Conservation (phyloP, 2,888 invertebrate genomes). For the Brachyopa scutellaris region DNA sequence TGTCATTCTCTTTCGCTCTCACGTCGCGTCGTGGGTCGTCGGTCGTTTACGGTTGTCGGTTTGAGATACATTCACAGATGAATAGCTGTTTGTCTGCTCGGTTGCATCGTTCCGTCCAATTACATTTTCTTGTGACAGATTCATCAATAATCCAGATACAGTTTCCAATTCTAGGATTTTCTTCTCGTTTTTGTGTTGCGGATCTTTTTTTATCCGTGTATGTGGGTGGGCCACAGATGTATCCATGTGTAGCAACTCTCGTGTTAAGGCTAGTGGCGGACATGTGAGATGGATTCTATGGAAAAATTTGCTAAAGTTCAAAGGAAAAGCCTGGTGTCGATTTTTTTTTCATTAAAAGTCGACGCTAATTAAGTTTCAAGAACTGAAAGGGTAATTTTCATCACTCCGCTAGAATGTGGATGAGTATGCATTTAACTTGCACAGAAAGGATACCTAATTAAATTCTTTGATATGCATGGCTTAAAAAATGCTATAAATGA, state of each 20-base stretch:
- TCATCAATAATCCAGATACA: slow-evolving; percentile 74
- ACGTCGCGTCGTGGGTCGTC: slow-evolving; percentile 52
- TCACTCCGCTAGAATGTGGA: too few species aligned
- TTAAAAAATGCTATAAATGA: too few species aligned
- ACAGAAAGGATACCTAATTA: too few species aligned
- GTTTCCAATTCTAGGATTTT: slow-evolving; percentile 67
- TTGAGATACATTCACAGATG: slow-evolving; percentile 73
- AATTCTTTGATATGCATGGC: too few species aligned
- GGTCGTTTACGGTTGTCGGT: too few species aligned
- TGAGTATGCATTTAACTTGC: too few species aligned
- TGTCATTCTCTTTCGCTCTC: slow-evolving; percentile 45
- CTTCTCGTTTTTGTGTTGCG: slow-evolving; percentile 9
- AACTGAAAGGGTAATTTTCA: too few species aligned
- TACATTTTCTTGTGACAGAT: slow-evolving; percentile 74
- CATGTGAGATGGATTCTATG: slow-evolving; percentile 41
- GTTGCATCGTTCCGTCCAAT: slow-evolving; percentile 74
- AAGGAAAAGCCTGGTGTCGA: slow-evolving; percentile 19
- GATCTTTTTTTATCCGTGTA: neutral
- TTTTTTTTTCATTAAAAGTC: slow-evolving; percentile 9
- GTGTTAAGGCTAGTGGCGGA: slow-evolving; percentile 40
- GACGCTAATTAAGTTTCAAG: slow-evolving; percentile 46
- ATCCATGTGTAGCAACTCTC: slow-evolving; percentile 14
- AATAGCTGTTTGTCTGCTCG: slow-evolving; percentile 74
- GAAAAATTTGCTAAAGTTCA: slow-evolving; percentile 25
- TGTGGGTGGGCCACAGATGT: neutral